Conservation (phyloP, 1,140 invertebrate species). For the Lasaia peninsularis region DNA sequence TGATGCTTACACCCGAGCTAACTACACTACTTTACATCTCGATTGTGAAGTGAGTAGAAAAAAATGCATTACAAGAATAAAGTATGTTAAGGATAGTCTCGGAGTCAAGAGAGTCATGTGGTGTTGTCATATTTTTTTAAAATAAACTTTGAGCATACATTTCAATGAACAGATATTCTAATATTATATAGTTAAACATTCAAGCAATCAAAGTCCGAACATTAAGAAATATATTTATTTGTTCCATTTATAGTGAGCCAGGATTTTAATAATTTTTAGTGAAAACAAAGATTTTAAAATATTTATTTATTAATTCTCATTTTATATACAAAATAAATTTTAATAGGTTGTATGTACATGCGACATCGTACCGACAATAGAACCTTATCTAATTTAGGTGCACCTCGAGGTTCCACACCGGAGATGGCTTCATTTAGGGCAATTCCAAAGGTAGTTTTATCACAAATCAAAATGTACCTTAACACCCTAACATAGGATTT, state of each 20-base stretch:
- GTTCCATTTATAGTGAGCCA: not conserved
- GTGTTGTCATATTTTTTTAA: too few species aligned
- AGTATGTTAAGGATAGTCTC: too few species aligned
- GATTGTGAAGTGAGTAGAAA: too few species aligned
- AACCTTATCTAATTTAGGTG: conserved; percentile 11
- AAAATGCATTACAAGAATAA: too few species aligned
- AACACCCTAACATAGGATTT: not conserved
- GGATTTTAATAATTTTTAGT: too few species aligned
- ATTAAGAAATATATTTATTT: not conserved
- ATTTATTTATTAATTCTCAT: not conserved
- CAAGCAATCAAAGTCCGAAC: too few species aligned
- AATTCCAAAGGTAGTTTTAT: conserved; percentile 6
- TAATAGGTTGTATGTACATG: not conserved
- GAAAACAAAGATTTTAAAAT: not conserved
- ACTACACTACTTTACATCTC: too few species aligned
- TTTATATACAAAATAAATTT: not conserved
- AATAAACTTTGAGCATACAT: too few species aligned
- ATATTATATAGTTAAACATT: too few species aligned
- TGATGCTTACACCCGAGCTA: too few species aligned
- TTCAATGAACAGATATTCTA: too few species aligned
- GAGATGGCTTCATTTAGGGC: conserved; percentile 9
- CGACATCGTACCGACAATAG: not conserved
- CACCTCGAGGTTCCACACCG: conserved; percentile 7
- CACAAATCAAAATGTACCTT: not conserved
- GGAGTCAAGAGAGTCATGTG: too few species aligned